phyloP scores from a whole-genome alignment of 1,140 invertebrate genomes.

The Macrostomum lignano region DNA sequence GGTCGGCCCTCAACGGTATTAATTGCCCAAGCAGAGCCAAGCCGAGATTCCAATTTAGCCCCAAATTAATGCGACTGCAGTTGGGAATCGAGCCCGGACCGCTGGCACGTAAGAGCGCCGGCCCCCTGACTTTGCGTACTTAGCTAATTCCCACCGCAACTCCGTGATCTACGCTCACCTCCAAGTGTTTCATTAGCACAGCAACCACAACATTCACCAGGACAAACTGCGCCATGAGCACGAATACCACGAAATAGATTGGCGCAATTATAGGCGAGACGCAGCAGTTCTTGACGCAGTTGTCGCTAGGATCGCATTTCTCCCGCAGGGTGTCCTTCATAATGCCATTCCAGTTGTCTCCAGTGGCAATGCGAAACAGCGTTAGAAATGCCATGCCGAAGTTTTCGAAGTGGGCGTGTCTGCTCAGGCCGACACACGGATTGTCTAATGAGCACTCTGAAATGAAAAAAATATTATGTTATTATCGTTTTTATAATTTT shows the following conservation, averaged over 20 bases:
- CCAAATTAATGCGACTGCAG: too few relatives aligned
- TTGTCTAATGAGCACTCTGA: conserved; percentile 70
- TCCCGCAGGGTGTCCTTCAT: conserved; percentile 93
- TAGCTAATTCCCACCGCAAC: too few relatives aligned
- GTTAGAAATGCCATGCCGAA: conserved; percentile 99
- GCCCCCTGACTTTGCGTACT: too few relatives aligned
- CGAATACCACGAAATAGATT: conserved; percentile 96
- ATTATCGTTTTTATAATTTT: too few relatives aligned
- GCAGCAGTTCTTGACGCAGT: conserved; percentile 88
- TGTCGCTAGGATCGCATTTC: conserved; percentile 59
- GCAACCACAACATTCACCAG: conserved; percentile 97
- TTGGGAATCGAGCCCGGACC: too few relatives aligned
- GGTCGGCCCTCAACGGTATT: too few relatives aligned
- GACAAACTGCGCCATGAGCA: conserved; percentile 97
- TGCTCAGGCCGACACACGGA: conserved; percentile 85
- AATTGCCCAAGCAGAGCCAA: too few relatives aligned
- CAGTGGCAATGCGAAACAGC: conserved; percentile 84
- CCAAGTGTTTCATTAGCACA: conserved; percentile 93
- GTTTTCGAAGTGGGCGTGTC: conserved; percentile 93
- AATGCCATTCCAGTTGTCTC: conserved; percentile 99
- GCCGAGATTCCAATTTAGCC: too few relatives aligned
- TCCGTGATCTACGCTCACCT: too few relatives aligned
- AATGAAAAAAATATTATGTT: conserved; percentile 7
- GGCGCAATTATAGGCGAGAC: conserved; percentile 80
- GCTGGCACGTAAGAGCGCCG: too few relatives aligned